A percentile compares a stretch with the other conserved stretches of the same genome.
Evolutionary conservation across 2,888 invertebrate species (phyloP).

Genomic region (Gymnosoma rotundatum): DNA sequence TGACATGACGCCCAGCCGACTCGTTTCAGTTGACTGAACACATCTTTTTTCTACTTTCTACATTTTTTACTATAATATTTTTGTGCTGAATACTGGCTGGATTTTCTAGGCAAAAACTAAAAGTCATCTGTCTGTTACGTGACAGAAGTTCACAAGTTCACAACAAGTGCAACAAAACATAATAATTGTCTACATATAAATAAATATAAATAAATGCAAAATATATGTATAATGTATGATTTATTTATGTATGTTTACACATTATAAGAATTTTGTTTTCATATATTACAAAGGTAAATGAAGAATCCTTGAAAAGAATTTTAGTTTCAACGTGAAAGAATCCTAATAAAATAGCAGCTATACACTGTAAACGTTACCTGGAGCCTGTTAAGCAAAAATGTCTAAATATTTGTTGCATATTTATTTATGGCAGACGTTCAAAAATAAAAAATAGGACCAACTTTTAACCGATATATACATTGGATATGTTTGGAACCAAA

Average conservation of each 20-base stretch:
- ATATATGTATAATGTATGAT: neutral
- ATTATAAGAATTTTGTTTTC: constrained; percentile 1
- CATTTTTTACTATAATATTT: constrained; percentile 1
- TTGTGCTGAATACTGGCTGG: constrained; percentile 6
- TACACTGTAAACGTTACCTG: neutral
- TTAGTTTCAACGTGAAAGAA: too few species aligned
- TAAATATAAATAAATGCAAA: neutral
- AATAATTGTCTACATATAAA: constrained; percentile 30
- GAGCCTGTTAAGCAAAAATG: neutral
- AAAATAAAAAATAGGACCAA: too few species aligned
- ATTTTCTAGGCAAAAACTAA: constrained; percentile 18
- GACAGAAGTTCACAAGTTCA: constrained; percentile 63
- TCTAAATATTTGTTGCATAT: too few species aligned
- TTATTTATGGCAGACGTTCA: too few species aligned
- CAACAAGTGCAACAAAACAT: constrained; percentile 53
- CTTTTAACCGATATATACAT: too few species aligned
- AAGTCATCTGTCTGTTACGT: constrained; percentile 31
- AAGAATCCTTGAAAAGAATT: constrained; percentile 1
- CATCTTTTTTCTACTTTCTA: constrained; percentile 37
- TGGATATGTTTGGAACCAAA: too few species aligned
- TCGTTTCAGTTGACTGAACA: constrained; percentile 67
- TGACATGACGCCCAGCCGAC: constrained; percentile 71
- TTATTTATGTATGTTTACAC: neutral
- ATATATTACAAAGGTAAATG: constrained; percentile 33
- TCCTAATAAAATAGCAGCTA: neutral